A percentile compares a stretch with the other conserved stretches of the same genome.
Conservation (phyloP, 2,113 vertebrate genomes). For the Pholis gunnellus region DNA sequence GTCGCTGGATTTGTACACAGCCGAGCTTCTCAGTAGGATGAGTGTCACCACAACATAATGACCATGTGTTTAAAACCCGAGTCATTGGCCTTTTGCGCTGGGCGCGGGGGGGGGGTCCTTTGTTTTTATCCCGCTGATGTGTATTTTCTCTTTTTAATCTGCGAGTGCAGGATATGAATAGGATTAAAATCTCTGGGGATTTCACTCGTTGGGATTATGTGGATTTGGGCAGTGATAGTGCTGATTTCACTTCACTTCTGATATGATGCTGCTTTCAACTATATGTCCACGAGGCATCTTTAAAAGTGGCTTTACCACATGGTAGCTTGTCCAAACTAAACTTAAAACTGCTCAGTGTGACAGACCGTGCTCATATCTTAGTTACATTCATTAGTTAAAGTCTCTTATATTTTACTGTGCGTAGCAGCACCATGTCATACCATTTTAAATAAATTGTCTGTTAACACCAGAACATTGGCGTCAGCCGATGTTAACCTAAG, state of each 20-base stretch:
- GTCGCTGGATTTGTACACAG: slow-evolving; percentile 26
- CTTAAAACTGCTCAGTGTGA: neutral
- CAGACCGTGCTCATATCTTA: neutral
- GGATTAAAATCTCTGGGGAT: slow-evolving; percentile 80
- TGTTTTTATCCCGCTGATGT: slow-evolving; percentile 50
- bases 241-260: slow-evolving; percentile 63
- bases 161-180: slow-evolving; percentile 59
- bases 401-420: neutral
- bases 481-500: neutral
- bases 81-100: slow-evolving; percentile 39
- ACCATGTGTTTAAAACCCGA: slow-evolving; percentile 49
- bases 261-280: slow-evolving; percentile 42
- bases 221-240: slow-evolving; percentile 76
- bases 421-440: neutral
- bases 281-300: neutral
- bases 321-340: neutral
- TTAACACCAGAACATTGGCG: neutral
- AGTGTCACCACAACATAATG: slow-evolving; percentile 37
- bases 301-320: neutral
- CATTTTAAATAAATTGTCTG: neutral
- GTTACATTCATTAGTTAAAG: neutral
- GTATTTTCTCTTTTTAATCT: slow-evolving; percentile 53
- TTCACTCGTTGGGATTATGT: slow-evolving; percentile 79
- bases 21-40: slow-evolving; percentile 13
- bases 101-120: neutral